Conservation (phyloP, 2,888 invertebrate species). For the Poecilobothrus nobilitatus region DNA sequence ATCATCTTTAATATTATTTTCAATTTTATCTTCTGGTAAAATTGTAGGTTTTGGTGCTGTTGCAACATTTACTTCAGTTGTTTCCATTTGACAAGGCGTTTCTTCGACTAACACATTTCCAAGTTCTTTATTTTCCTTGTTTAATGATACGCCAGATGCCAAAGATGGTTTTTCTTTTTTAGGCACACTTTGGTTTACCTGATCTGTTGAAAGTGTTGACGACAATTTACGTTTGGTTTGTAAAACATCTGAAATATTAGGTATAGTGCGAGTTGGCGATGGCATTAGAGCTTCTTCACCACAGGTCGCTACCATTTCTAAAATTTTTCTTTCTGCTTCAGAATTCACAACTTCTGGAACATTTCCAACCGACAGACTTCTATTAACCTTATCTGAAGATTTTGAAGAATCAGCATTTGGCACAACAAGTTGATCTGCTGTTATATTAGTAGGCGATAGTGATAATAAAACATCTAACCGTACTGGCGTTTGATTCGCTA, state of each 20-base stretch:
- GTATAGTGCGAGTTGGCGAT: conserved; percentile 53
- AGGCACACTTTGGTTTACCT: conserved; percentile 47
- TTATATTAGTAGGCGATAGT: conserved; percentile 70
- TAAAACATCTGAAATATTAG: conserved; percentile 42
- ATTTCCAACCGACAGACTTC: conserved; percentile 63
- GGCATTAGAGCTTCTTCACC: conserved; percentile 50
- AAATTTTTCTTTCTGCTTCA: conserved; percentile 61
- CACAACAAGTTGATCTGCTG: conserved; percentile 64
- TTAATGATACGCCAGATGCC: conserved; percentile 22
- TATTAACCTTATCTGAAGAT: conserved; percentile 50
- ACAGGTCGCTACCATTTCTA: conserved; percentile 57
- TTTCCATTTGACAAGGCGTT: background rate
- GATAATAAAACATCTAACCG: conserved; percentile 78
- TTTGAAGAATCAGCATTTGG: conserved; percentile 48
- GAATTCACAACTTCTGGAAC: conserved; percentile 64
- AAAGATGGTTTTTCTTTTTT: conserved; percentile 55
- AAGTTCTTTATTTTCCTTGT: conserved; percentile 34
- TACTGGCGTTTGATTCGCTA: conserved; percentile 86
- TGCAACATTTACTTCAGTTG: background rate
- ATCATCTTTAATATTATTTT: conserved; percentile 28
- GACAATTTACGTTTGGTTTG: conserved; percentile 70
- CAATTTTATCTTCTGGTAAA: conserved; percentile 1
- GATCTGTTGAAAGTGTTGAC: conserved; percentile 63
- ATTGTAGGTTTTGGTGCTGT: background rate
- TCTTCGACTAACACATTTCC: conserved; percentile 23